Percentiles rank a stretch among this genome's conserved stretches.
phyloP scores from a whole-genome alignment of 2,797 vertebrate species.

The Pampus argenteus region DNA sequence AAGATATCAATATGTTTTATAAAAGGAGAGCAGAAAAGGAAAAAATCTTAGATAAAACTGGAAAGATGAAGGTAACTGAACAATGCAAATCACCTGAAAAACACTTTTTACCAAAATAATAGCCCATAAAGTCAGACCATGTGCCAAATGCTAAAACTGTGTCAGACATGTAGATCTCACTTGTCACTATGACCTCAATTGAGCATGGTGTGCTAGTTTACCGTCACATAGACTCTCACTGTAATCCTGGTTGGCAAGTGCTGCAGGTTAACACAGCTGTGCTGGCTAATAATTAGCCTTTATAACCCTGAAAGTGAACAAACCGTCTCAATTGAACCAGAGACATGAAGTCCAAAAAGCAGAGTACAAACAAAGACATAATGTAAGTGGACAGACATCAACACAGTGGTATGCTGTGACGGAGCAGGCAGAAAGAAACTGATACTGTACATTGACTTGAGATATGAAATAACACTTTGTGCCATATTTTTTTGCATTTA shows the following conservation, averaged over 20 bases:
- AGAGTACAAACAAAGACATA: slow-evolving; percentile 32
- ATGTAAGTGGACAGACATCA: slow-evolving; percentile 18
- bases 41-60: too few relatives aligned
- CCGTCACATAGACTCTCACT: not conserved
- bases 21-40: too few relatives aligned
- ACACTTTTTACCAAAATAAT: not conserved
- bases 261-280: slow-evolving; percentile 32
- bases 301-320: slow-evolving; percentile 59
- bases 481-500: not conserved
- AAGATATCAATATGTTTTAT: too few relatives aligned
- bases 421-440: not conserved
- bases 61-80: not conserved
- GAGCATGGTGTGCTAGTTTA: not conserved
- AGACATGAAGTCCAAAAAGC: not conserved
- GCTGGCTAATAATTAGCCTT: slow-evolving; percentile 80
- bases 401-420: slow-evolving; percentile 34
- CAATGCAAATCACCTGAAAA: not conserved
- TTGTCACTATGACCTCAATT: slow-evolving; percentile 36
- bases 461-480: not conserved
- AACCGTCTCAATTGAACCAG: slow-evolving; percentile 30
- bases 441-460: not conserved
- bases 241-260: slow-evolving; percentile 13
- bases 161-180: slow-evolving; percentile 4
- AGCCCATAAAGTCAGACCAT: not conserved
- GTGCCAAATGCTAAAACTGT: not conserved